Evolutionary conservation across 2,888 invertebrate genomes (phyloP).

Genomic region (Podotricha telesiphe): DNA sequence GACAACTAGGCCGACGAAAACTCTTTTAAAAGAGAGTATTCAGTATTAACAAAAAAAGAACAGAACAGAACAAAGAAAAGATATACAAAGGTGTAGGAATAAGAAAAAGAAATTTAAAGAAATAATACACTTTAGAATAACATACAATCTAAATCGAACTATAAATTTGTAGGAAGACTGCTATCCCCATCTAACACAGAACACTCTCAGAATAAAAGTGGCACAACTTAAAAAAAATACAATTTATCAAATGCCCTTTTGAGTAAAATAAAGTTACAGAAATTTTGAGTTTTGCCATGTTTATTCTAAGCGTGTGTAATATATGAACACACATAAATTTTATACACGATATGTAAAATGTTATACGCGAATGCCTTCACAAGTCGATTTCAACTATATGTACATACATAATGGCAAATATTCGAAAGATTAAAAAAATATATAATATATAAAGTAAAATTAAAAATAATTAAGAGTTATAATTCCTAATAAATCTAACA

Average conservation of each 20-base stretch:
- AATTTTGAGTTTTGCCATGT: not conserved
- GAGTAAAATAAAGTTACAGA: too few species aligned
- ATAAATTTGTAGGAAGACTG: constrained; percentile 11
- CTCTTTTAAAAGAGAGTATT: not conserved
- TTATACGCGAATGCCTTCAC: not conserved
- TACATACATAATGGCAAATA: too few species aligned
- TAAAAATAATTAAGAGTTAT: too few species aligned
- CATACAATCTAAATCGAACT: not conserved
- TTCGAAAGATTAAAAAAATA: not conserved
- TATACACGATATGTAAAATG: not conserved
- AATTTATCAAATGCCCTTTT: too few species aligned
- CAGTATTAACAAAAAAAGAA: not conserved
- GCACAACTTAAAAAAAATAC: not conserved
- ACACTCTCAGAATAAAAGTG: not conserved
- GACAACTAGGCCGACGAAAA: not conserved
- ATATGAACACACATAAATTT: not conserved
- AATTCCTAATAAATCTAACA: too few species aligned
- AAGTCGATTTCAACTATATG: not conserved
- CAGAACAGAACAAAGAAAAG: not conserved
- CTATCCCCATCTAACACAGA: not conserved
- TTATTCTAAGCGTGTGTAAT: not conserved
- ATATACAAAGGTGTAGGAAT: not conserved
- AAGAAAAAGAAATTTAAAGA: not conserved
- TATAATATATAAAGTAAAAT: not conserved
- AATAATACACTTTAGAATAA: not conserved